Base-by-base conservation (phyloP, 2,113 vertebrate genomes). In the Lota lota region DNA sequence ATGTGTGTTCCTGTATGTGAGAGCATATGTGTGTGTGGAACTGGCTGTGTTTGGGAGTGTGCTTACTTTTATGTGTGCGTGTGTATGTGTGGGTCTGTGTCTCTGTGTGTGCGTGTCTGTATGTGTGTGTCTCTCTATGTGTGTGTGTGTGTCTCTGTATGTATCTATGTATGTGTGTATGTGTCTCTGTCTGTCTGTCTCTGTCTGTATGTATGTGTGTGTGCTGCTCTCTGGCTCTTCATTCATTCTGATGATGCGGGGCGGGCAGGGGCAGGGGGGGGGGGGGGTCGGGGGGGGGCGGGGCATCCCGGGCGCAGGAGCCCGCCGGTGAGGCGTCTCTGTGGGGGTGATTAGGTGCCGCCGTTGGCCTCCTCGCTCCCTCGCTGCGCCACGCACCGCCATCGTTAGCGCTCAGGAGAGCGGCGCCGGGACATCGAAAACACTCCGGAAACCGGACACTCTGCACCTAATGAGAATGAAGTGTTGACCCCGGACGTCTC, bases 331-430 rank as follows among this genome's bases (percentile, higher is more conserved):
- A 14, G 53, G 24, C 28, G 81, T 86, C 88, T 81, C 85, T 24
- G 67, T 2, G 84, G 88, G 83, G 67, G 84, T 90, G 77, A 87
- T 87, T 88, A 88, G 64, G 63, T 72, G 21, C 56, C 61, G 67
- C 67, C 77, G 66, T 28, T 47, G 69, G 73, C 71, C 67, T 72
- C 63, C 8, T 47, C 40, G 28, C 40, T 47, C 40, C 28, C 40
- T 47, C 40, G 40, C 28, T 47, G 6, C 40, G 2, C 12, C 28
- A 1, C 40, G 10, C 24, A 70, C 58, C 72, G 51, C 78, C 54
- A 74, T 82, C 69, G 69, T 85, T 81, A 79, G 75, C 71, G 75
- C 75, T 71, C 57, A 76, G 56, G 67, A 54, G 66, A 71, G 63
- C 18, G 10, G n/a, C 17, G 14, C 53, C 0, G 53, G 17, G 7